Conservation (phyloP, 2,113 vertebrate species). For the Ariopsis seemanni region DNA sequence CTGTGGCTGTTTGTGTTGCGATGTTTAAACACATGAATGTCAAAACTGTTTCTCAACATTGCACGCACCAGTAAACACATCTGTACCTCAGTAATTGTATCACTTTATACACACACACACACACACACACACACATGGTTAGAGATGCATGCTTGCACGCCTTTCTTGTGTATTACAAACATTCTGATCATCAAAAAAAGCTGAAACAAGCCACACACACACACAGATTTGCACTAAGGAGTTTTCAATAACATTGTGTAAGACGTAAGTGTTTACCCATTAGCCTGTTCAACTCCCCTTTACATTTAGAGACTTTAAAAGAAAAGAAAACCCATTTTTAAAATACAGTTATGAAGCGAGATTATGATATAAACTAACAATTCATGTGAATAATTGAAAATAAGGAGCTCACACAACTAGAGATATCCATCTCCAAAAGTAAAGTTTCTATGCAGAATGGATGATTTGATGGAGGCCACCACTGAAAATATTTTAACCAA, state of each 20-base stretch:
- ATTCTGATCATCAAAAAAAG: background rate
- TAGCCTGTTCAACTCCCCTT: background rate
- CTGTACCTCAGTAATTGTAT: background rate
- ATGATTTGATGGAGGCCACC: too few relatives aligned
- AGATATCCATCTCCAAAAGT: too few relatives aligned
- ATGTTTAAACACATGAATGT: background rate
- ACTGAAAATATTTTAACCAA: too few relatives aligned
- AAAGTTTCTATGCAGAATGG: too few relatives aligned
- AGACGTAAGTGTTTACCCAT: background rate
- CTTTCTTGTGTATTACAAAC: background rate
- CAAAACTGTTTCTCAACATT: background rate
- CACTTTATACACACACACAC: background rate
- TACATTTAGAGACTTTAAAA: background rate
- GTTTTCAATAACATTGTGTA: background rate
- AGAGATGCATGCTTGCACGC: background rate
- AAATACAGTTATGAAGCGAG: too few relatives aligned
- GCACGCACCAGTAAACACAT: background rate
- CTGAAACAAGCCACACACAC: background rate
- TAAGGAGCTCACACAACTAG: too few relatives aligned
- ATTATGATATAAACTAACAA: too few relatives aligned
- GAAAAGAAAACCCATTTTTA: too few relatives aligned
- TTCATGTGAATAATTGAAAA: too few relatives aligned
- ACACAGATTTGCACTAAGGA: background rate
- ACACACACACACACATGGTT: background rate
- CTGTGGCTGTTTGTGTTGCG: background rate